Conservation (phyloP, 1,140 invertebrate genomes). For the Coenobita brevimanus region DNA sequence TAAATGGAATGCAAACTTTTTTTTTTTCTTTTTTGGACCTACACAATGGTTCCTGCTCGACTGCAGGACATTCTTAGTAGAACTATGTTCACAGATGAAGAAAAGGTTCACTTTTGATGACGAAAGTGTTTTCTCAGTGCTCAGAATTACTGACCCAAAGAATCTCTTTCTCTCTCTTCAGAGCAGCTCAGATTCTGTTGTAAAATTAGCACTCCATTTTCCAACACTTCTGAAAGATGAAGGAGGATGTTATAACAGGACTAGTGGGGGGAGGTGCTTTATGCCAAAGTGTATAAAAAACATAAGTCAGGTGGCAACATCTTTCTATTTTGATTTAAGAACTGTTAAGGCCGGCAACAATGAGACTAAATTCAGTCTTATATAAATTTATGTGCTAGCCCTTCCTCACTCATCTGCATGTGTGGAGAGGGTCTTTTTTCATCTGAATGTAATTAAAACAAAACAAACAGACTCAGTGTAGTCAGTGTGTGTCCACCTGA, state of each 20-base stretch:
- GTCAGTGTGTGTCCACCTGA: too few species aligned
- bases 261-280: constrained; percentile 10
- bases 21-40: too few species aligned
- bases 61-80: constrained; percentile 26
- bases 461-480: too few species aligned
- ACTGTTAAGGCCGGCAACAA: background rate
- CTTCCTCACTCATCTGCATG: background rate
- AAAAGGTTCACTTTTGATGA: constrained; percentile 18
- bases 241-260: background rate
- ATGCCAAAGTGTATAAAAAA: constrained; percentile 8
- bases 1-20: background rate
- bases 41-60: constrained; percentile 22
- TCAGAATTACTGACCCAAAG: background rate
- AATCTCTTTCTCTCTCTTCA: background rate
- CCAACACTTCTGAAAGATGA: constrained; percentile 4
- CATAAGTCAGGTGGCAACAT: constrained; percentile 5
- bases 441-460: too few species aligned
- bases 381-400: background rate
- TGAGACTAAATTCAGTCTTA: background rate
- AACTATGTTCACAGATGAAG: constrained; percentile 25
- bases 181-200: background rate
- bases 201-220: constrained; percentile 25
- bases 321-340: constrained; percentile 13
- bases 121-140: background rate
- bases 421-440: background rate